Evolutionary conservation across 35 echinoderm and acorn worm genomes (phyloP), one percentile per base, ranked within the genome.

Genomic region (Apostichopus parvimensis): DNA sequence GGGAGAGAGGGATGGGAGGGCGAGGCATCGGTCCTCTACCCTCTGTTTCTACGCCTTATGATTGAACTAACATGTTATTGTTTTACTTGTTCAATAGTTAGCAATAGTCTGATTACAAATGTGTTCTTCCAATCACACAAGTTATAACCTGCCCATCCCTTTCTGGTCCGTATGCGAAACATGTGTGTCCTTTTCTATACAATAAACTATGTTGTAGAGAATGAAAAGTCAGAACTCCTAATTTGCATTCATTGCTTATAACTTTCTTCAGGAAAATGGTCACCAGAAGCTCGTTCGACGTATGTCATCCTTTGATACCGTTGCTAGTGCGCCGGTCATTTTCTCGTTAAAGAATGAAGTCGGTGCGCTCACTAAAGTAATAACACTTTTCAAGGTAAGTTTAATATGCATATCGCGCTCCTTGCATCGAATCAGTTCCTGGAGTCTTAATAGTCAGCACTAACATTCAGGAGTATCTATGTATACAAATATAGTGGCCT

Each of bases 261-360:
- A 45, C 34, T 70, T 88, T 21, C 56, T 90, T 77, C 73, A 90
- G 88, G 88, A 77, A 77, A 90, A 77, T 59, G 62, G 15, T 11
- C 73, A 90, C 45, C 21, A 78, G 28, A 53, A 73, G 55, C 64
- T 92, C 9, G 66, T 95, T 8, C 18, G 91, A 18, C 91, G 94
- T 1, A 91, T 78, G 89, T 91, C 93, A 13, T 96, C 95, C 0
- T 96, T 91, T 25, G 95, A 96, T 53, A 84, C 92, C 17, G 21
- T 96, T 4, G 91, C 95, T 6, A 94, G 89, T 45, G 78, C 77
- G 22, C 95, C 95, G 4, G 77, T 97, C 5, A 82, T 97, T 1
- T 95, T 97, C 76, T 93, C 91, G 0, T 77, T 97, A 13, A 94
- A 93, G 79, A 94, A 91, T 61, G 93, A 97, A 82, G 62, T 97